phyloP scores from a whole-genome alignment of 1,140 invertebrate species.

The Proctacanthus coquilletti region DNA sequence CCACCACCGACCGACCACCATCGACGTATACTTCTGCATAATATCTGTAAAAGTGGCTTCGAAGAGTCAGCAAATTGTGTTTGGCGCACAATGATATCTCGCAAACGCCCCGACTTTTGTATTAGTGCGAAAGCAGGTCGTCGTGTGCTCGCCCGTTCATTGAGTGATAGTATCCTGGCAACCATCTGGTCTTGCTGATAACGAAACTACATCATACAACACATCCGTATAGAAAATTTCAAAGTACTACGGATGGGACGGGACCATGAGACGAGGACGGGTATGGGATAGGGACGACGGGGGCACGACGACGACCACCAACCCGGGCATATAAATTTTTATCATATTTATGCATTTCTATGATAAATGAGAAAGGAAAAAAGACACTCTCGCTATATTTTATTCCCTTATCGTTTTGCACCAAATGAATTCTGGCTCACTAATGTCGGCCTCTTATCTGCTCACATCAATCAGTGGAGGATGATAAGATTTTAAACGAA shows the following conservation, averaged over 20 bases:
- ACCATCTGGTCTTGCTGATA: constrained; percentile 3
- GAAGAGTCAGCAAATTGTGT: no score
- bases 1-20: no score
- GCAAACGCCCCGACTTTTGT: no score
- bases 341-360: constrained; percentile 3
- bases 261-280: not conserved
- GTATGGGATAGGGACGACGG: not conserved
- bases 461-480: not conserved
- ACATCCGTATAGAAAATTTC: not conserved
- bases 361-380: constrained; percentile 3
- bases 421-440: constrained; percentile 1
- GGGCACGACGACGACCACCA: not conserved
- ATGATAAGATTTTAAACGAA: not conserved
- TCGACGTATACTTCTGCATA: no score
- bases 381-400: constrained; percentile 1
- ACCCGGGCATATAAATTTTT: not conserved
- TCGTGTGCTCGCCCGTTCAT: not conserved
- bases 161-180: constrained; percentile 1
- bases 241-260: not conserved
- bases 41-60: no score
- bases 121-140: no score
- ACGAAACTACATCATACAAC: constrained; percentile 2
- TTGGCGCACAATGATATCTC: no score
- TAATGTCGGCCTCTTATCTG: not conserved
- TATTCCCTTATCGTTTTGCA: not conserved